A percentile compares a stretch with the other conserved stretches of the same genome.
These are phyloP conservation scores for Eupeodes luniger DNA, from an alignment of 2,888 invertebrate genomes.

Conservation along the genomic window DNA sequence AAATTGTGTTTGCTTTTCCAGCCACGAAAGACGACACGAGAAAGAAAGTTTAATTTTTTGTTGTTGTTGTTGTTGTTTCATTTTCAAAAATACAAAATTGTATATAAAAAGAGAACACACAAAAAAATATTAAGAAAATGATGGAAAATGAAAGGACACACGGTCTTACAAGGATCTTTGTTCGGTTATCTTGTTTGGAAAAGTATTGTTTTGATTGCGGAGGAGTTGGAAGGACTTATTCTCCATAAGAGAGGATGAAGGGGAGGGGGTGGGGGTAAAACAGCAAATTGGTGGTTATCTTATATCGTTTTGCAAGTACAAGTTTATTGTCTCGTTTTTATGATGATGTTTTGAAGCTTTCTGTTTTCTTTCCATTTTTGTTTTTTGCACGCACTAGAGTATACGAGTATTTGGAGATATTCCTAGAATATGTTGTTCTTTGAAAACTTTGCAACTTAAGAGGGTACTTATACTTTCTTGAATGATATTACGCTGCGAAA, in stretches of 20 bases:
- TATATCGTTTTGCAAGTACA: slow-evolving; percentile 55
- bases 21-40: slow-evolving; percentile 10
- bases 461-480: slow-evolving; percentile 43
- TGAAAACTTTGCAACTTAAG: slow-evolving; percentile 33
- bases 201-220: slow-evolving; percentile 55
- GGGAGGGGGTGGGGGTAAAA: not conserved
- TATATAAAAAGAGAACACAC: not conserved
- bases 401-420: not conserved
- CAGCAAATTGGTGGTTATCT: slow-evolving; percentile 66
- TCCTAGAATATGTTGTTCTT: slow-evolving; percentile 33
- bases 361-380: slow-evolving; percentile 14
- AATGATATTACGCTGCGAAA: slow-evolving; percentile 42
- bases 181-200: slow-evolving; percentile 56
- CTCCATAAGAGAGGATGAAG: not conserved
- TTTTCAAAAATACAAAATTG: slow-evolving; percentile 6
- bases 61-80: not conserved
- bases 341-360: slow-evolving; percentile 61
- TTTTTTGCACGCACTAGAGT: not conserved
- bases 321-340: slow-evolving; percentile 66
- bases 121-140: not conserved
- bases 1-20: slow-evolving; percentile 71
- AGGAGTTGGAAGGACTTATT: not conserved
- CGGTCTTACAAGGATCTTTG: slow-evolving; percentile 63
- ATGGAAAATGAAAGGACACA: slow-evolving; percentile 51
- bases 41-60: slow-evolving; percentile 11